phyloP scores from a whole-genome alignment of 2,888 invertebrate species.

The Drosophila mercatorum region DNA sequence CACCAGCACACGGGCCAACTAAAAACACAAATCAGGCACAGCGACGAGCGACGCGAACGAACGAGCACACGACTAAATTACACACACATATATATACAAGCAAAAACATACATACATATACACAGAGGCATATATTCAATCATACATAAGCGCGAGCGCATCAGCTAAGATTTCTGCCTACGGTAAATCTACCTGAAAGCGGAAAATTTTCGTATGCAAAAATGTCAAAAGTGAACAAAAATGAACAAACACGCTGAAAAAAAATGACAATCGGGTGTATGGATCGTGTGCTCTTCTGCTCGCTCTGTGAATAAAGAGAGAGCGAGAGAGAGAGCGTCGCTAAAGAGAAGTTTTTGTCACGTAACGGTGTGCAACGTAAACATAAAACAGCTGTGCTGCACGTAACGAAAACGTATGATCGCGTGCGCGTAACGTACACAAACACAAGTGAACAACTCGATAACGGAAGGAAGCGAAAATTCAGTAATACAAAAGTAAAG shows the following conservation, averaged over 20 bases:
- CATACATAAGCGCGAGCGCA: conserved; percentile 37
- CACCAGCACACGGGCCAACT: conserved; percentile 36
- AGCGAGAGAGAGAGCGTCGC: background rate
- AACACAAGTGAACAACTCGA: conserved; percentile 30
- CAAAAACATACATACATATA: conserved; percentile 8
- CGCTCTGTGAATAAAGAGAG: conserved; percentile 1
- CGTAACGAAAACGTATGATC: conserved; percentile 70
- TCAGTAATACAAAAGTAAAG: conserved; percentile 25
- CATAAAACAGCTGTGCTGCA: conserved; percentile 70
- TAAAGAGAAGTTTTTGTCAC: conserved; percentile 42
- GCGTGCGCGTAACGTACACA: conserved; percentile 54
- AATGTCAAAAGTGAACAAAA: conserved; percentile 79
- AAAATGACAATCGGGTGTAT: conserved; percentile 37
- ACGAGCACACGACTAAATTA: conserved; percentile 55
- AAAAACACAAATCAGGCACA: conserved; percentile 39
- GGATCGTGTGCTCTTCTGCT: conserved; percentile 31
- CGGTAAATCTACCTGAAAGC: conserved; percentile 78
- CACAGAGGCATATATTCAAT: conserved; percentile 3
- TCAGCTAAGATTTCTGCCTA: conserved; percentile 57
- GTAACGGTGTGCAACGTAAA: conserved; percentile 63
- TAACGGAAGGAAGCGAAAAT: conserved; percentile 48
- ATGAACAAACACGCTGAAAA: conserved; percentile 43
- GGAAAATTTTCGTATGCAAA: conserved; percentile 78
- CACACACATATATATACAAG: conserved; percentile 14
- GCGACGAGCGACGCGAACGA: conserved; percentile 35